These are phyloP conservation scores for Caenorhabditis angaria DNA, from an alignment of 2,888 invertebrate species.

Conservation along the genomic window DNA sequence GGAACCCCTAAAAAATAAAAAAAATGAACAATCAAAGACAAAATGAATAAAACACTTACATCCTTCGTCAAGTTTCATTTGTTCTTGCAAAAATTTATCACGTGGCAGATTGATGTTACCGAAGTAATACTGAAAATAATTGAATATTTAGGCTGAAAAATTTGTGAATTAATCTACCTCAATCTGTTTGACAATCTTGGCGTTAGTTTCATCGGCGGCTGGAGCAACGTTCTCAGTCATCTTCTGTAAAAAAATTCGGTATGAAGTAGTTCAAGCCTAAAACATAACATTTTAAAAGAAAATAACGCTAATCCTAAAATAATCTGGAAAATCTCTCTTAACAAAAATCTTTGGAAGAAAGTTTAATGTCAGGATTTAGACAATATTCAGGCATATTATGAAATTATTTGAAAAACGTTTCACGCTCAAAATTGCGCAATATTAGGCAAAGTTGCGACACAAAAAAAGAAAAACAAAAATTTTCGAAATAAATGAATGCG, in stretches of 20 bases:
- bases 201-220: constrained; percentile 22
- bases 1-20: constrained; percentile 79
- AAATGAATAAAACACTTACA: constrained; percentile 72
- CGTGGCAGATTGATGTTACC: constrained; percentile 90
- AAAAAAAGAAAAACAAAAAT: constrained; percentile 9
- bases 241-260: not conserved
- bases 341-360: no score
- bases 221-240: constrained; percentile 15
- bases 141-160: not conserved
- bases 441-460: not conserved
- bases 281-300: not conserved
- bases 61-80: constrained; percentile 84
- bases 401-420: no score
- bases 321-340: no score
- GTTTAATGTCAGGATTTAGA: no score
- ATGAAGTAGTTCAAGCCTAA: no score
- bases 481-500: constrained; percentile 3
- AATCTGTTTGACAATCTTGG: constrained; percentile 32
- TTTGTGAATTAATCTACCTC: constrained; percentile 9
- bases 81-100: constrained; percentile 90
- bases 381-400: no score
- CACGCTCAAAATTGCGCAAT: no score
- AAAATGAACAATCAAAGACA: not conserved
- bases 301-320: no score
- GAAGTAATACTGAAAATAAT: constrained; percentile 80